Evolutionary conservation across 1,140 invertebrate species (phyloP), one percentile per base, ranked within the genome.

Genomic region (Coptotermes formosanus): DNA sequence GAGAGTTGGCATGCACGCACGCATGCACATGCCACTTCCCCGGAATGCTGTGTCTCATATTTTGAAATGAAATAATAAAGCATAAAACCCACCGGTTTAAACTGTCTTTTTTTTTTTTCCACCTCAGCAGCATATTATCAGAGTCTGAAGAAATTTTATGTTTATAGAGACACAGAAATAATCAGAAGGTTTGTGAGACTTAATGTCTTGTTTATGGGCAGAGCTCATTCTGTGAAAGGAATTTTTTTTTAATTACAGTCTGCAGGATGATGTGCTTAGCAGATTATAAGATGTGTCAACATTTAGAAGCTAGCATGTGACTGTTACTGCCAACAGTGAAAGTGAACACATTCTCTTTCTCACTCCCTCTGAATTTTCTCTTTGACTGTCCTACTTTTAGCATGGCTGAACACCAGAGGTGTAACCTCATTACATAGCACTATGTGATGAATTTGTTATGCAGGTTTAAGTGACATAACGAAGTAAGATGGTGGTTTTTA

Each of bases 261-360:
- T 75, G 9, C 8, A 11, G 64, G n/a, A 30, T n/a, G 64, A 30
- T 75, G 25, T 75, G 64, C n/a, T 30, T 75, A n/a, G 25, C 9
- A 75, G 64, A 75, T 3, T 75, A n/a, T 30, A 75, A 75, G 64
- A 75, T 75, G 30, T 75, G 59, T 75, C 64, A 75, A 30, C 64
- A 75, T 30, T 75, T 75, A 75, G 64, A 75, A 75, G n/a, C 64
- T 75, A 75, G 14, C 64, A 75, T 75, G 64, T 75, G 64, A 75
- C 64, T 75, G 64, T 75, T 16, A 75, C 64, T 30, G 30, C 64
- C 64, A 75, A 7, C 64, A 75, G 64, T 75, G 64, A 75, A 75
- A 75, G 64, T 75, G 64, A 75, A 75, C 64, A 30, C n/a, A 25
- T 75, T 75, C 19, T 75, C 25, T 30, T 25, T 75, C n/a, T n/a